A percentile compares a stretch with the other conserved stretches of the same genome.
These are phyloP conservation scores for Murina feae DNA, from an alignment of 2,113 vertebrate genomes.

Conservation along the genomic window DNA sequence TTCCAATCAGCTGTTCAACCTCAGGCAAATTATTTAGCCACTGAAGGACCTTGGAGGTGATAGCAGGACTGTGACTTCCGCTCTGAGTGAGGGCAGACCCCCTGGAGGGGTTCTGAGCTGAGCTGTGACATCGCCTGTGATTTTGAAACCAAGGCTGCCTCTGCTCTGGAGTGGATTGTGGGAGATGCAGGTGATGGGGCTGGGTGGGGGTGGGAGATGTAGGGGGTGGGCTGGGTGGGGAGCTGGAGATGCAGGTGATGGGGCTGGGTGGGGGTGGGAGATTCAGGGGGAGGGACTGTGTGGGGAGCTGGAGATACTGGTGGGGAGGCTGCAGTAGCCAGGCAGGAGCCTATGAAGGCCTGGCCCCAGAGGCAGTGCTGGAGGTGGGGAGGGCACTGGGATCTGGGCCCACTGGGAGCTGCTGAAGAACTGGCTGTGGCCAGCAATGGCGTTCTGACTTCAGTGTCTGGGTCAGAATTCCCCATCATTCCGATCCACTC, in stretches of 20 bases:
- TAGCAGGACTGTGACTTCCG: accelerated
- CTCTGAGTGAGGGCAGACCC: background rate
- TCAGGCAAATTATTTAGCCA: too few species aligned
- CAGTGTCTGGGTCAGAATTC: accelerated
- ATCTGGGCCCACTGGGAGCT: background rate
- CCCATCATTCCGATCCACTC: accelerated
- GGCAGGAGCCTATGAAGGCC: accelerated
- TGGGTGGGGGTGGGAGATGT: too few species aligned
- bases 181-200: too few species aligned
- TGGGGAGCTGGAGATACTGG: too few species aligned
- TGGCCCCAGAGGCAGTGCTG: accelerated
- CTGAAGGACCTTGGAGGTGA: background rate
- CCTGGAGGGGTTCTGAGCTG: accelerated
- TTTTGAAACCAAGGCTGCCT: background rate
- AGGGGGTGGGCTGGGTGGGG: too few species aligned
- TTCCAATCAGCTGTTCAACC: background rate
- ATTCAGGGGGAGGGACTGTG: too few species aligned
- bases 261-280: too few species aligned
- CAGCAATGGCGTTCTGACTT: accelerated
- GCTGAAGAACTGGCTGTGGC: too few species aligned
- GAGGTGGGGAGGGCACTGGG: accelerated
- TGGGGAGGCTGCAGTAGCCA: accelerated
- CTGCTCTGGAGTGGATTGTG: accelerated
- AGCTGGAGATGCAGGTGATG: too few species aligned
- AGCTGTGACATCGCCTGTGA: accelerated